phyloP scores from a whole-genome alignment of 2,113 vertebrate species.

The Lontra canadensis region DNA sequence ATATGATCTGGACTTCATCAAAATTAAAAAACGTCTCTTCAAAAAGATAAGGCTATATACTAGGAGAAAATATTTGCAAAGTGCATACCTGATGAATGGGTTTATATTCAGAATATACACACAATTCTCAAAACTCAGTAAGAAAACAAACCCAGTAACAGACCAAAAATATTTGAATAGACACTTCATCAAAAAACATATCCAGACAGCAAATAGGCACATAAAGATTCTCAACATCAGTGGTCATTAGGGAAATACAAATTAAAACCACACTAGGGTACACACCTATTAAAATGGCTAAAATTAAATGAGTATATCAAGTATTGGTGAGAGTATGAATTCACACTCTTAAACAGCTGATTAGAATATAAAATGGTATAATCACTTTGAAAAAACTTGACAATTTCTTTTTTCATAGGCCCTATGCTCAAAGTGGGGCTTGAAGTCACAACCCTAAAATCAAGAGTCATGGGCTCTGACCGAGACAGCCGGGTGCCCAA shows the following conservation, averaged over 20 bases:
- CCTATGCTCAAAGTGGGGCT: not conserved
- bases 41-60: not conserved
- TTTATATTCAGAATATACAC: not conserved
- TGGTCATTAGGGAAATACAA: not conserved
- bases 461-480: not conserved
- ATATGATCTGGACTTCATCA: not conserved
- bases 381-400: not conserved
- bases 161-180: not conserved
- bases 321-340: not conserved
- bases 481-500: not conserved
- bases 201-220: not conserved
- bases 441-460: not conserved
- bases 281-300: not conserved
- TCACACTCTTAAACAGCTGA: not conserved
- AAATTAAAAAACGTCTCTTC: not conserved
- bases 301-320: not conserved
- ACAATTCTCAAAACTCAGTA: not conserved
- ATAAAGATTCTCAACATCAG: not conserved
- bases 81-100: not conserved
- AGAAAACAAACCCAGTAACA: not conserved
- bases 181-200: not conserved
- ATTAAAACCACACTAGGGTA: not conserved
- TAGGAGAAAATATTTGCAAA: not conserved
- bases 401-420: not conserved
- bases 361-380: not conserved